Conservation (phyloP, 1,140 invertebrate species). For the Chironomus tepperi region DNA sequence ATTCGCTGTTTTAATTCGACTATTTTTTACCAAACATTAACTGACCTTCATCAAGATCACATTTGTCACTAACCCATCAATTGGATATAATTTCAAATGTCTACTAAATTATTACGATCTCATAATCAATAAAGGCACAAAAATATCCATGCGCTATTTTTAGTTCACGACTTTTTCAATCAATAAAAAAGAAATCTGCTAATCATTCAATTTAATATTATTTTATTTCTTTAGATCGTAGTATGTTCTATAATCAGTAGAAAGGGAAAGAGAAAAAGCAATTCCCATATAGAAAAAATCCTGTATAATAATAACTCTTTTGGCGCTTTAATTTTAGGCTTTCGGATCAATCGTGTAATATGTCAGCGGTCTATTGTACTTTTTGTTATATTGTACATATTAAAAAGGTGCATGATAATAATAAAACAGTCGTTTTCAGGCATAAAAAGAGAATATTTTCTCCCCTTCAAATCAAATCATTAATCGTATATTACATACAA, state of each 20-base stretch:
- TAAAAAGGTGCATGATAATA: conserved; percentile 6
- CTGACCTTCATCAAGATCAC: too few species aligned
- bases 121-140: too few species aligned
- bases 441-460: background rate
- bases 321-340: conserved; percentile 21
- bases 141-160: too few species aligned
- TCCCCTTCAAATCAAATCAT: background rate
- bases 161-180: conserved; percentile 11
- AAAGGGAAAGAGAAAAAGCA: too few species aligned
- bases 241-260: background rate
- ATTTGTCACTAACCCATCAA: too few species aligned
- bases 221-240: background rate
- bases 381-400: background rate
- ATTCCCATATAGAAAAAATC: background rate
- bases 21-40: too few species aligned
- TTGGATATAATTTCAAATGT: too few species aligned
- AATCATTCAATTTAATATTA: conserved; percentile 23
- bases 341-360: background rate
- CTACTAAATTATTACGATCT: too few species aligned
- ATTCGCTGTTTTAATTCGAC: too few species aligned
- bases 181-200: background rate
- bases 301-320: conserved; percentile 20
- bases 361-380: conserved; percentile 2
- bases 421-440: background rate
- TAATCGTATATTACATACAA: background rate